phyloP scores from a whole-genome alignment of 2,113 vertebrate species.

The Alaudala cheleensis region DNA sequence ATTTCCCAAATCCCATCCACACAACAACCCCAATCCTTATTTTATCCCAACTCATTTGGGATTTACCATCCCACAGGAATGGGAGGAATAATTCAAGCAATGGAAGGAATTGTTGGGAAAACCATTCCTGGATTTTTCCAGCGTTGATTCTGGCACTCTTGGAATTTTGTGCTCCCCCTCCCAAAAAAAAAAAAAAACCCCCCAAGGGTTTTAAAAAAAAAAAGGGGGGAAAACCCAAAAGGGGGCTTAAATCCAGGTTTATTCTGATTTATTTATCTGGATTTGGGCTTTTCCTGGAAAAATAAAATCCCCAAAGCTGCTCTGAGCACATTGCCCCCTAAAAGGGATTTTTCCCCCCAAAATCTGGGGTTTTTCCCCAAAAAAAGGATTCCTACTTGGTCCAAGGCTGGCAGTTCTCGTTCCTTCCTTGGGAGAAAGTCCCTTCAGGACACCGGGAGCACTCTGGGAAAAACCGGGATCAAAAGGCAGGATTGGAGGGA shows the following conservation, averaged over 20 bases:
- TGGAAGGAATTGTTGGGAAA: background rate
- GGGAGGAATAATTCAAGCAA: background rate
- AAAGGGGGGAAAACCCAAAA: background rate
- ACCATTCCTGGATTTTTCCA: background rate
- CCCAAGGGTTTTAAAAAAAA: background rate
- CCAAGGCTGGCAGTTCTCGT: conserved; percentile 69
- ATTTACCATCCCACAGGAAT: background rate
- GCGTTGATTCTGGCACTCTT: too few relatives aligned
- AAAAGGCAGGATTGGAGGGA: background rate
- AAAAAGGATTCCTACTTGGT: conserved; percentile 66
- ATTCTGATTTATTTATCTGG: background rate
- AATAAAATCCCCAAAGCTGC: background rate
- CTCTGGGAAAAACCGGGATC: conserved; percentile 19
- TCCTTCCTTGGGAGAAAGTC: conserved; percentile 60
- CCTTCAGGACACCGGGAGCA: conserved; percentile 66
- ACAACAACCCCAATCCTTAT: fast-evolving
- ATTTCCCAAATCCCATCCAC: background rate
- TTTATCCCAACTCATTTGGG: background rate
- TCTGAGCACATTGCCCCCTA: background rate
- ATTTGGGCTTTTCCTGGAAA: background rate
- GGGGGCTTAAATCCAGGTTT: background rate
- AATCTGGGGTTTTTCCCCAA: background rate
- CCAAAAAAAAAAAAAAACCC: background rate
- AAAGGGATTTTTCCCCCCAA: background rate
- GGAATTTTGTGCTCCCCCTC: background rate